Evolutionary conservation across 2,797 vertebrate genomes (phyloP), one percentile per base, ranked within the genome.

Genomic region (Danio choprae): DNA sequence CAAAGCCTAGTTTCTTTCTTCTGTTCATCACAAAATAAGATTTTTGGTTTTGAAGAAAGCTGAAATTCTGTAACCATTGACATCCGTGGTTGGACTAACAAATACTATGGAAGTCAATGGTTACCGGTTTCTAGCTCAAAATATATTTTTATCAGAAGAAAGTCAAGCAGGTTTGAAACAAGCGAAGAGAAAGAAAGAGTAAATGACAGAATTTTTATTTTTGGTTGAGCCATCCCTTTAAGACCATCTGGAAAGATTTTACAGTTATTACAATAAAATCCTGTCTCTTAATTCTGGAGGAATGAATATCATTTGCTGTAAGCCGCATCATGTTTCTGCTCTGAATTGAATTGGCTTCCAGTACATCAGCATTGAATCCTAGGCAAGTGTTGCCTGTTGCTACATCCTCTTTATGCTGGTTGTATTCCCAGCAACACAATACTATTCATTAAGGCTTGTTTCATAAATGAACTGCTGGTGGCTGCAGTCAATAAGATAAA

Each of bases 271-370:
- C 67, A 59, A 62, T 65, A 67, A 51, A 68, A n/a, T 8, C 40
- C 4, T 29, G 36, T 70, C 56, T 79, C 44, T 62, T 16, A 50
- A 60, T 41, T 48, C 13, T 62, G 56, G 38, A 38, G 18, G 55
- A 78, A 69, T 59, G 3, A 41, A 59, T 78, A 36, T 78, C 13
- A 70, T 78, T 70, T 50, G 22, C 29, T 58, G 29, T 69, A 58
- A 11, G 29, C 11, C 58, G 15, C 18, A 51, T 41, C 29, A 29
- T 41, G 16, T 40, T 76, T 65, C 75, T 43, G 43, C 12, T 69
- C 16, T 77, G 22, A 72, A 53, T 6, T 44, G 36, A 72, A 63
- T 62, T 62, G 58, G 15, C 38, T 51, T 8, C 0, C 8, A 12
- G 20, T 29, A 16, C 15, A 59, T 69, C 11, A 22, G 36, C 41